Evolutionary conservation across 2,888 invertebrate species (phyloP), one percentile per base, ranked within the genome.

Genomic region (Epicampocera succincta): DNA sequence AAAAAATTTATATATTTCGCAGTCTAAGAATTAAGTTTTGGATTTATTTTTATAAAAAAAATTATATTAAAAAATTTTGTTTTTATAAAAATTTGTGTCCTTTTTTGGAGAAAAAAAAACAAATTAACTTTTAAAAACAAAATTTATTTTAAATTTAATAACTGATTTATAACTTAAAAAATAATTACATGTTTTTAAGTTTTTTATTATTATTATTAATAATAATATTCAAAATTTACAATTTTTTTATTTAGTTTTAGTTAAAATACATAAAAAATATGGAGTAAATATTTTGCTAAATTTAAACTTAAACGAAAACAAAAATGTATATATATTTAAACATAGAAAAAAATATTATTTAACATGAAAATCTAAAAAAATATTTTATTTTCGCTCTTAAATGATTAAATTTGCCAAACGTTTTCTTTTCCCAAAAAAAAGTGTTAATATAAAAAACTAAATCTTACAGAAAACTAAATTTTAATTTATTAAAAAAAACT

Each of bases 371-470:
- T 86, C 85, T 86, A 86, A 86, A 86, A 88, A 88, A 79, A 78
- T 66, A 77, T 56, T 19, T 48, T 4, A 15, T 56, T 2, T 25
- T 25, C 5, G 5, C 25, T 42, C 87, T 87, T 87, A 87, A 87
- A 86, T 87, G 85, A 83, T 71, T 85, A 88, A 86, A 86, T 88
- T 89, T 88, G 88, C 88, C 88, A 89, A 89, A 89, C 87, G 88
- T 88, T 86, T 89, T 88, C 87, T 86, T 89, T 89, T 88, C 88
- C 88, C 88, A 86, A 88, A 83, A 50, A 33, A 83, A 50, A 72
- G 83, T 85, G 76, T 86, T 86, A 85, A 19, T 60, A 68, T 72
- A 87, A 83, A 56, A 78, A 58, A n/a, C n/a, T 66, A 77, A 69
- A 25, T 44, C 29, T 68, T n/a, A n/a, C n/a, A 72, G 61, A 69